Evolutionary conservation across 2,797 vertebrate species (phyloP).

Genomic region (Acrocephalus scirpaceus): DNA sequence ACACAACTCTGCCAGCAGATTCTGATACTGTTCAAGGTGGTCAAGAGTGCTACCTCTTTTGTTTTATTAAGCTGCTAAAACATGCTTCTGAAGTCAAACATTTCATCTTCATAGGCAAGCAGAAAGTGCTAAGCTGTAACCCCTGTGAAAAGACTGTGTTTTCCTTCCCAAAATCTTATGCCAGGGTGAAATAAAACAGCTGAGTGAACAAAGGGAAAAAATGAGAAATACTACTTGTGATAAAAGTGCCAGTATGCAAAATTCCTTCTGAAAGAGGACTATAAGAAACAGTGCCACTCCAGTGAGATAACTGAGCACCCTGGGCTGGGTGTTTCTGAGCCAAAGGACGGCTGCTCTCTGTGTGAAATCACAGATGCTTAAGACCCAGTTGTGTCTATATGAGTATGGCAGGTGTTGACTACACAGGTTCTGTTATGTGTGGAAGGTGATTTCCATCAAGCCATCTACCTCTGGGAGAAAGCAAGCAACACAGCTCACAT

Average conservation of each 20-base stretch:
- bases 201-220: background rate
- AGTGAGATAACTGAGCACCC: background rate
- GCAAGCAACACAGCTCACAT: background rate
- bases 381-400: background rate
- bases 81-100: background rate
- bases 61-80: constrained; percentile 19
- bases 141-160: background rate
- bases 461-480: background rate
- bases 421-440: background rate
- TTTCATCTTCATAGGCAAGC: background rate
- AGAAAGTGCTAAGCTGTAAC: background rate
- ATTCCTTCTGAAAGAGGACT: background rate
- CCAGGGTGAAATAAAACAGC: background rate
- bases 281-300: background rate
- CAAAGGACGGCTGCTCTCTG: background rate
- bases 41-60: background rate
- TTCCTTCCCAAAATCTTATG: background rate
- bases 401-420: background rate
- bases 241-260: background rate
- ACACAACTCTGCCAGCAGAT: background rate
- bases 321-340: background rate
- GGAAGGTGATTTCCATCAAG: background rate
- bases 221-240: background rate
- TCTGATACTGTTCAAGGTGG: background rate
- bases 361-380: background rate